Conservation (phyloP, 2,888 invertebrate species). For the Drosophila kambysellisi region DNA sequence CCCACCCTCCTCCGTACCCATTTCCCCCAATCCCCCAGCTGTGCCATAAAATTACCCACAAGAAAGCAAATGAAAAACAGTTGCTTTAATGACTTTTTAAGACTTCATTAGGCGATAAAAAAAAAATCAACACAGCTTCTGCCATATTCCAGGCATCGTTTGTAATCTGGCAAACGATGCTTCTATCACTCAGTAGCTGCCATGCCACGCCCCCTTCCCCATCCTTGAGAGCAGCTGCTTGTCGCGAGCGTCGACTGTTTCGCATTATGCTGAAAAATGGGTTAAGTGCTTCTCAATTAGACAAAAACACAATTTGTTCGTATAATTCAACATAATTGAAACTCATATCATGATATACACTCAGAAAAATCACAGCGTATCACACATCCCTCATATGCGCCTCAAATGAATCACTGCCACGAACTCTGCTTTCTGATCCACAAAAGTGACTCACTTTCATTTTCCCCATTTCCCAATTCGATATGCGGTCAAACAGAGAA, state of each 20-base stretch:
- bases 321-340: constrained; percentile 23
- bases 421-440: background rate
- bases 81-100: constrained; percentile 72
- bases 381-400: background rate
- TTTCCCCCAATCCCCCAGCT: constrained; percentile 16
- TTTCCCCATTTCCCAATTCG: background rate
- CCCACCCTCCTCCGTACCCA: background rate
- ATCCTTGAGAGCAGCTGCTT: constrained; percentile 29
- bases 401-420: background rate
- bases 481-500: background rate
- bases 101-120: constrained; percentile 64
- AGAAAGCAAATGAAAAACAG: constrained; percentile 55
- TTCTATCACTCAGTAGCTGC: constrained; percentile 2
- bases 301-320: constrained; percentile 33
- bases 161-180: constrained; percentile 18
- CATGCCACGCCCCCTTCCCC: constrained; percentile 3
- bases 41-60: constrained; percentile 66
- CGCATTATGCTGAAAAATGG: constrained; percentile 73
- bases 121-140: background rate
- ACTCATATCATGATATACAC: constrained; percentile 33
- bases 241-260: constrained; percentile 62
- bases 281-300: constrained; percentile 76
- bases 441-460: background rate
- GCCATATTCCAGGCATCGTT: constrained; percentile 12
- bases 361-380: constrained; percentile 27